A percentile compares a stretch with the other conserved stretches of the same genome.
Conservation (phyloP, 92 coral and sea anemone species). For the Umimayanthus kanabou region DNA sequence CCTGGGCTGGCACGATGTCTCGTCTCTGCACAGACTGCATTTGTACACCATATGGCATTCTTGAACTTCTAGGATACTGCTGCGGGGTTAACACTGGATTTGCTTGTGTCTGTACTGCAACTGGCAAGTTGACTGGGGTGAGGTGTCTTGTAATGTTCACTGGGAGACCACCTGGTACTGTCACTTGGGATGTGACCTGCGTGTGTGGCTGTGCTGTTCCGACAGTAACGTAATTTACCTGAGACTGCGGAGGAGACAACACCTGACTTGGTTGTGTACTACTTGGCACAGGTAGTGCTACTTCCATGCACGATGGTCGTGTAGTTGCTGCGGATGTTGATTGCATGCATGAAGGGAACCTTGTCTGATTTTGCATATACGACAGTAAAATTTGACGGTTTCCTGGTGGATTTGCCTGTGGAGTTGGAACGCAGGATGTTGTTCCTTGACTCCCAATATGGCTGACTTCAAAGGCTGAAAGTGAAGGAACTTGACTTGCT, state of each 20-base stretch:
- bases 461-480: background rate
- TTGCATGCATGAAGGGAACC: background rate
- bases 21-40: background rate
- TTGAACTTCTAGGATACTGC: background rate
- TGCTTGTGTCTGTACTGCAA: background rate
- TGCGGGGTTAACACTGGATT: background rate
- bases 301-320: constrained; percentile 26
- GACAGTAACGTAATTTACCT: background rate
- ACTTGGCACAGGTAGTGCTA: background rate
- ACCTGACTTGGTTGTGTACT: background rate
- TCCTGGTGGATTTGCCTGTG: background rate
- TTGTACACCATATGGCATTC: background rate
- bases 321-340: background rate
- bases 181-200: background rate
- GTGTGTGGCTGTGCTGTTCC: background rate
- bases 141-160: constrained; percentile 19
- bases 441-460: background rate
- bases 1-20: background rate
- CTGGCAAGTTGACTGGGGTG: constrained; percentile 22
- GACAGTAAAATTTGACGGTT: background rate
- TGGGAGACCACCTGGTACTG: background rate
- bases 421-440: background rate
- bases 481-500: background rate
- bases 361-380: background rate
- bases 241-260: background rate